These are phyloP conservation scores for Adoxophyes honmai DNA, from an alignment of 1,140 invertebrate species.

Conservation along the genomic window DNA sequence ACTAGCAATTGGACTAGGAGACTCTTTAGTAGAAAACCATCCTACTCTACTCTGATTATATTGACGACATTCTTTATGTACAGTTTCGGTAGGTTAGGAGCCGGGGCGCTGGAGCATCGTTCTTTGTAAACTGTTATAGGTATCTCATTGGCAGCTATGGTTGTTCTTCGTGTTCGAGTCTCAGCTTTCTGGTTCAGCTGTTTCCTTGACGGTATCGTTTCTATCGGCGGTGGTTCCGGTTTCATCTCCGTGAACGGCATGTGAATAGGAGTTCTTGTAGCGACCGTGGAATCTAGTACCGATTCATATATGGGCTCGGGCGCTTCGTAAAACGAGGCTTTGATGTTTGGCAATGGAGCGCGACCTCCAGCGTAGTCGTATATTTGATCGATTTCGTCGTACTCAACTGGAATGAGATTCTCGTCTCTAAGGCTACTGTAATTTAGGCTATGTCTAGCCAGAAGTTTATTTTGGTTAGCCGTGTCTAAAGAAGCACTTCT, in stretches of 20 bases:
- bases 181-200: conserved; percentile 80
- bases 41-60: conserved; percentile 81
- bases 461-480: conserved; percentile 78
- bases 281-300: conserved; percentile 67
- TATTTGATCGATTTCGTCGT: conserved; percentile 97
- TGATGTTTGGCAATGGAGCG: conserved; percentile 89
- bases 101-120: conserved; percentile 67
- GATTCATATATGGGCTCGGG: conserved; percentile 63
- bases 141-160: conserved; percentile 73
- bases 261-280: conserved; percentile 71
- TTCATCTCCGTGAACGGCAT: conserved; percentile 80
- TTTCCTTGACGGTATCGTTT: conserved; percentile 92
- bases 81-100: conserved; percentile 80
- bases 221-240: conserved; percentile 92
- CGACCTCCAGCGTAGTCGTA: conserved; percentile 97
- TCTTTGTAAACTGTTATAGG: conserved; percentile 77
- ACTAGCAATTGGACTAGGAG: conserved; percentile 79
- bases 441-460: conserved; percentile 69
- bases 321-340: conserved; percentile 81
- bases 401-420: conserved; percentile 85
- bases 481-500: conserved; percentile 86
- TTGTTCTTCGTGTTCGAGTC: conserved; percentile 80
- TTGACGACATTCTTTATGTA: conserved; percentile 86
- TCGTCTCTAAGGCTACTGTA: conserved; percentile 74
- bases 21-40: conserved; percentile 83